phyloP scores from a whole-genome alignment of 2,888 invertebrate species.

The Lymantria dispar region DNA sequence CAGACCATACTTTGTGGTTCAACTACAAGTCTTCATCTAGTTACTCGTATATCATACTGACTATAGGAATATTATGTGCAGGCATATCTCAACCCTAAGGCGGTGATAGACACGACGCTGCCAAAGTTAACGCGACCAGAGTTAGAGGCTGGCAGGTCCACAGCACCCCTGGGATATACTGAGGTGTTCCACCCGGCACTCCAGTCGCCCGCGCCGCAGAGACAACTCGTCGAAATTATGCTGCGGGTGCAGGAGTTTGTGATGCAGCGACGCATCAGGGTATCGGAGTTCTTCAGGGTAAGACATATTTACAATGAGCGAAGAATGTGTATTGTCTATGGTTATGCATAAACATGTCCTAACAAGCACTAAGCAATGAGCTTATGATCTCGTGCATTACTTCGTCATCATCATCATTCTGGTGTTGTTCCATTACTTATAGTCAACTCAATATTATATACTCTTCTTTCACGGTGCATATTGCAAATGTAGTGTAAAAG shows the following conservation, averaged over 20 bases:
- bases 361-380: no score
- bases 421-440: no score
- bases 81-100: constrained; percentile 80
- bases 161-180: constrained; percentile 59
- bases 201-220: constrained; percentile 63
- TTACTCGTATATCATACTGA: no score
- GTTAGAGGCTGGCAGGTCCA: constrained; percentile 76
- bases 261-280: constrained; percentile 83
- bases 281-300: constrained; percentile 86
- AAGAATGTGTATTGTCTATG: no score
- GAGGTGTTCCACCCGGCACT: constrained; percentile 85
- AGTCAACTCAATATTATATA: no score
- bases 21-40: no score
- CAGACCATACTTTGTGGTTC: no score
- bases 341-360: no score
- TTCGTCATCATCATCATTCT: no score
- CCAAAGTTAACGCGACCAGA: constrained; percentile 87
- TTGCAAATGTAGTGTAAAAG: no score
- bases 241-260: constrained; percentile 86
- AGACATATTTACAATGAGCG: neutral
- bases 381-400: no score
- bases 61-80: constrained; percentile 18
- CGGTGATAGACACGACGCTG: constrained; percentile 85
- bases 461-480: no score
- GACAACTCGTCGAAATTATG: constrained; percentile 81